phyloP scores from a whole-genome alignment of 2,888 invertebrate species.

The Oasisia sp. region DNA sequence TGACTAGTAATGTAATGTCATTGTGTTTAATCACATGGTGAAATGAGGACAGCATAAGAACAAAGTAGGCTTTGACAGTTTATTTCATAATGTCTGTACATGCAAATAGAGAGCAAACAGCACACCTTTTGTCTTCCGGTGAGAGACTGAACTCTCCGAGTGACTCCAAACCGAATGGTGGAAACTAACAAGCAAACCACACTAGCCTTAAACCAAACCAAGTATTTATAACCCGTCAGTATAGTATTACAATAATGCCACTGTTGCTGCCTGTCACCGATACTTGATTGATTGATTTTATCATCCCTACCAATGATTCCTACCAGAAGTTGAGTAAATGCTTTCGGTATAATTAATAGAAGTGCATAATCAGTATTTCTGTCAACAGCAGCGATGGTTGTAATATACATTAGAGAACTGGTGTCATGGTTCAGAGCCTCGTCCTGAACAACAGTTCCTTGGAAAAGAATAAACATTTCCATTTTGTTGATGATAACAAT shows the following conservation, averaged over 20 bases:
- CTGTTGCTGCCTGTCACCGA: not conserved
- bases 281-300: constrained; percentile 5
- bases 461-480: not conserved
- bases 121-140: not conserved
- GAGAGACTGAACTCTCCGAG: too few species aligned
- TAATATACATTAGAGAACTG: not conserved
- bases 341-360: not conserved
- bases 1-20: not conserved
- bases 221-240: not conserved
- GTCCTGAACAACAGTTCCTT: not conserved
- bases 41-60: not conserved
- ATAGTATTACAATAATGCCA: not conserved
- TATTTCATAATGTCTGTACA: not conserved
- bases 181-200: not conserved
- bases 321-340: not conserved
- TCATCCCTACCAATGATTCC: not conserved
- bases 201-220: not conserved
- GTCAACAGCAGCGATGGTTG: not conserved
- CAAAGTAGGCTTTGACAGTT: not conserved
- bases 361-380: not conserved
- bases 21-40: not conserved
- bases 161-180: not conserved
- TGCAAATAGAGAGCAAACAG: not conserved
- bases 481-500: not conserved
- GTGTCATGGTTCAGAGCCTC: not conserved